phyloP scores from a whole-genome alignment of 2,113 vertebrate species.

The Clinocottus analis region DNA sequence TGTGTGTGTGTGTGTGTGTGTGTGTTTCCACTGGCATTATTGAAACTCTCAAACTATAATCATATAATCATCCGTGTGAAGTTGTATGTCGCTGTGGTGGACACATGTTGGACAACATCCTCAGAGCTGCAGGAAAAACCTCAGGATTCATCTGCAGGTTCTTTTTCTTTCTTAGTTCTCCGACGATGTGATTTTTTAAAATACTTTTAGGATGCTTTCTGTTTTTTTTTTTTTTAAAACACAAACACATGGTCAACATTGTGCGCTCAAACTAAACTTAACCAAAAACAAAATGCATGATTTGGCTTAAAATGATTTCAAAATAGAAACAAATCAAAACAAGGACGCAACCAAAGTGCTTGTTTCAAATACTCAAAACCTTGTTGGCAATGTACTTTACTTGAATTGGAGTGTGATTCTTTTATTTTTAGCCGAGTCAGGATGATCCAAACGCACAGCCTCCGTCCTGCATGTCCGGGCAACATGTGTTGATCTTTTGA shows the following conservation, averaged over 20 bases:
- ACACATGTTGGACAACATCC: background rate
- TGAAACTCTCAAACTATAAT: slow-evolving; percentile 26
- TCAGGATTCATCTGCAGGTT: background rate
- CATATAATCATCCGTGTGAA: slow-evolving; percentile 7
- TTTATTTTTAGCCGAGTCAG: too few relatives aligned
- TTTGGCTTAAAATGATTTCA: too few relatives aligned
- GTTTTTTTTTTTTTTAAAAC: background rate
- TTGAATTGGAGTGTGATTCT: background rate
- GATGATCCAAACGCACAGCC: background rate
- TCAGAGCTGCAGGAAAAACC: background rate
- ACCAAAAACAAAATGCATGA: background rate
- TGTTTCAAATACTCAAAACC: too few relatives aligned
- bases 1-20: too few relatives aligned
- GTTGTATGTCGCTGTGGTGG: background rate
- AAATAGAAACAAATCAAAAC: background rate
- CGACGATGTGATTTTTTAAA: background rate
- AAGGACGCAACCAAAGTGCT: background rate
- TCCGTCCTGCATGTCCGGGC: background rate
- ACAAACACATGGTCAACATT: background rate
- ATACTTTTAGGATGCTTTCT: background rate
- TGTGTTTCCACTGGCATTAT: slow-evolving; percentile 2
- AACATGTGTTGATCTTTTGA: background rate
- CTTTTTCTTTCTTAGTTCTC: background rate
- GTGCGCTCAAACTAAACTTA: background rate
- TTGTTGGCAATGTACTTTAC: background rate